Base-by-base conservation (phyloP, 1,140 invertebrate genomes). In the Dinothrombium tinctorium region DNA sequence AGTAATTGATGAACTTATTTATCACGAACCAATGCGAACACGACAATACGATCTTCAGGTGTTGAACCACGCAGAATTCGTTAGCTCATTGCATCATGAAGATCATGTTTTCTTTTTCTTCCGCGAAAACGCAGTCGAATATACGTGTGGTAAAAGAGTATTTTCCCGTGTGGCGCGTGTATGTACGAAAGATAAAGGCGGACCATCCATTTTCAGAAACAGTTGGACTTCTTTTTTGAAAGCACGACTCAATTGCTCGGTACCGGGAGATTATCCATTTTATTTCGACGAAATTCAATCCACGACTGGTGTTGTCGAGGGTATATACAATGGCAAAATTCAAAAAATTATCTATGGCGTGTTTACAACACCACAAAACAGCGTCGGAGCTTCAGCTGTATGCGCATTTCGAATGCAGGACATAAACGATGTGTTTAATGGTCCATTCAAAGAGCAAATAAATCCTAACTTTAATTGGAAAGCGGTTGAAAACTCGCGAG, bases 91-190 rank as follows among this genome's bases (percentile, higher is more conserved):
- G 49, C 73, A 74, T 41, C 76, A 82, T 53, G 79, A 74, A 31
- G 83, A 87, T 51, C 89, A 81, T 58, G 80, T 92, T 29, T 87
- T 92, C 58, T 95, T 96, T 64, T 95, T 95, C 63, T 95, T 89
- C 56, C 70, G 86, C 26, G 87, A 92, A 64, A 81, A 79, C 9
- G 83, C 84, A 26, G 81, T 90, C 12, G 87, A 92, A 61, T 86
- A 76, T 56, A 83, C n/a, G n/a, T n/a, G n/a, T n/a, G n/a, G n/a
- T n/a, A n/a, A n/a, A n/a, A n/a, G n/a, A n/a, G n/a, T n/a, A n/a
- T n/a, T n/a, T n/a, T n/a, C n/a, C n/a, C n/a, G n/a, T n/a, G n/a
- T n/a, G n/a, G n/a, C n/a, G n/a, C n/a, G n/a, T n/a, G n/a, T n/a
- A n/a, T n/a, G n/a, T n/a, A n/a, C n/a, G n/a, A n/a, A n/a, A n/a